Percentiles rank a stretch among this genome's conserved stretches.
phyloP scores from a whole-genome alignment of 2,888 invertebrate genomes.

The Drosophila acutilabella region DNA sequence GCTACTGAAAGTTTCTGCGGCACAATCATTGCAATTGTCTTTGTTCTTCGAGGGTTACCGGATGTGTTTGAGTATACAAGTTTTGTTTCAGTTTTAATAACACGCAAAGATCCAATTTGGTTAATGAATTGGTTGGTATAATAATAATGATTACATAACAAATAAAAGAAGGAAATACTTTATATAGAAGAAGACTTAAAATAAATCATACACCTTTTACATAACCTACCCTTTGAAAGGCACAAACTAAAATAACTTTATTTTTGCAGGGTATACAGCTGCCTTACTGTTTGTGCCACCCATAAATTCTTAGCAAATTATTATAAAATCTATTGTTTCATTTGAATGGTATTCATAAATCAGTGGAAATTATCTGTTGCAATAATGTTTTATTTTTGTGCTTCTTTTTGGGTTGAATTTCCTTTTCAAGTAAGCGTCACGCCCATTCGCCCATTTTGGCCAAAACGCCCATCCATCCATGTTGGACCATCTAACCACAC shows the following conservation, averaged over 20 bases:
- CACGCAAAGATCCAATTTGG: background rate
- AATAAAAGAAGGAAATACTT: background rate
- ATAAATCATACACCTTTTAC: too few relatives aligned
- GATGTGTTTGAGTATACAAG: background rate
- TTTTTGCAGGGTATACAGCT: background rate
- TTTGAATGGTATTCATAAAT: constrained; percentile 59
- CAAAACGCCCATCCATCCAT: constrained; percentile 12
- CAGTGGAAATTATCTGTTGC: constrained; percentile 60
- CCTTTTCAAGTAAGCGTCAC: constrained; percentile 29
- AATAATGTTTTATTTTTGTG: constrained; percentile 35
- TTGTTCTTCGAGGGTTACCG: background rate
- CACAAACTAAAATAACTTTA: too few relatives aligned
- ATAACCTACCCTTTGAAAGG: too few relatives aligned
- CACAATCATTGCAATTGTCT: constrained; percentile 2
- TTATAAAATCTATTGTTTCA: constrained; percentile 42
- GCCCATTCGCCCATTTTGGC: constrained; percentile 26
- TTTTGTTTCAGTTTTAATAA: background rate
- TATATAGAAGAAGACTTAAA: too few relatives aligned
- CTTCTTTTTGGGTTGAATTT: constrained; percentile 28
- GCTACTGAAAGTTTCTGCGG: background rate
- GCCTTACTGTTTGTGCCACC: background rate
- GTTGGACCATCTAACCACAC: constrained; percentile 25
- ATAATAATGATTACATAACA: background rate
- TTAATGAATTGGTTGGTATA: background rate
- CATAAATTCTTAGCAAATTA: constrained; percentile 40